Percentiles rank a stretch among this genome's conserved stretches.
phyloP scores from a whole-genome alignment of 2,888 invertebrate genomes.

The Onchidella celtica region DNA sequence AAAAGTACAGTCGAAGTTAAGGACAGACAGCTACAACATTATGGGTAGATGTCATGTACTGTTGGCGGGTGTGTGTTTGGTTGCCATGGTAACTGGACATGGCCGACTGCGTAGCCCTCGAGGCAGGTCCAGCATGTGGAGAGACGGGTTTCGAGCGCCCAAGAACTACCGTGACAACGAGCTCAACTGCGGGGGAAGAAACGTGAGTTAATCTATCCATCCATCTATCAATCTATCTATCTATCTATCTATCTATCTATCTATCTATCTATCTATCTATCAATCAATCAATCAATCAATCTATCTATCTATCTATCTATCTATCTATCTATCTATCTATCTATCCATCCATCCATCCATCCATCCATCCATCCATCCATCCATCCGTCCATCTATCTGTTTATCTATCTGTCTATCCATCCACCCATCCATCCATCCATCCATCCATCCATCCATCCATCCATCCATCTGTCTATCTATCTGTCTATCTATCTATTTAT shows the following conservation, averaged over 20 bases:
- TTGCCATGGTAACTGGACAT: conserved; percentile 9
- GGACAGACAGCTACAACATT: too few relatives aligned
- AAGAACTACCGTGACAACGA: conserved; percentile 39
- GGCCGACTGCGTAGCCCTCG: conserved; percentile 29
- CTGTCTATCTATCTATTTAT: too few relatives aligned
- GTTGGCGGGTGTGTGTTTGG: neutral
- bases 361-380: neutral
- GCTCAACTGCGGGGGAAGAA: conserved; percentile 38
- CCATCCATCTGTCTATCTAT: too few relatives aligned
- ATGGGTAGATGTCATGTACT: neutral
- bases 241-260: neutral
- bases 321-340: neutral
- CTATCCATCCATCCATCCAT: neutral
- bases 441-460: too few relatives aligned
- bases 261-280: neutral
- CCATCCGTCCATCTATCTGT: too few relatives aligned
- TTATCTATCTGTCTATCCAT: too few relatives aligned
- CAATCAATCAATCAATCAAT: neutral
- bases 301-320: neutral
- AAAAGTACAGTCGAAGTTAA: too few relatives aligned
- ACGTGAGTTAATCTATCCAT: conserved; percentile 3
- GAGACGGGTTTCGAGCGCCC: conserved; percentile 15
- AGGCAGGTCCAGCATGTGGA: conserved; percentile 30
- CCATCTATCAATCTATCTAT: neutral
- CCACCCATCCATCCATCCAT: too few relatives aligned